Evolutionary conservation across 2,113 vertebrate genomes (phyloP), one percentile per base, ranked within the genome.

Genomic region (Collichthys lucidus): DNA sequence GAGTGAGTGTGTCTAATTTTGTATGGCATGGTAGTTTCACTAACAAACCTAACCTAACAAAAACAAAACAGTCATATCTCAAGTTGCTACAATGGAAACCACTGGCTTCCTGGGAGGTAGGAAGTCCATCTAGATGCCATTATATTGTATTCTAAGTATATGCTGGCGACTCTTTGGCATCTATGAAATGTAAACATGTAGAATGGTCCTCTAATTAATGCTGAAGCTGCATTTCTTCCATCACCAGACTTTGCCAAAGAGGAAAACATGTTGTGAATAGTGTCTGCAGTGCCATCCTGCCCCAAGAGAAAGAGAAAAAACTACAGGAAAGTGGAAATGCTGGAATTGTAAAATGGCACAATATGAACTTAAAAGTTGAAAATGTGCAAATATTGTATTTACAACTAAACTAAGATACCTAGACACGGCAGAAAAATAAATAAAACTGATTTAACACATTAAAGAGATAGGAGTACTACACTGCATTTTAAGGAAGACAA

Each of bases 141-240:
- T 68, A 29, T 78, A 35, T 47, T 77, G 59, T 4, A 74, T 67
- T 64, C 1, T 52, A 72, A 83, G 84, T 29, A 63, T 35, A 47
- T 50, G 0, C n/a, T 79, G 19, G 22, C 74, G 66, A 65, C 24
- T 20, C 20, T 15, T 52, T 80, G 64, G 55, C 65, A 72, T 46
- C 66, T 22, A 53, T 62, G 55, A 68, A 42, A 72, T 35, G 78
- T 91, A 84, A 86, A 89, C 77, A 88, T 1, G 12, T 80, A 52
- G 74, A 53, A 22, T 49, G 61, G 14, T 49, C 83, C 72, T 84
- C 50, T 79, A 87, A 90, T 91, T 59, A 74, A 24, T n/a, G 40
- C 20, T 53, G 29, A 62, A 66, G 59, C 11, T 64, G 44, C 42
- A 77, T 80, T 88, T 86, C 79, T 76, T 82, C 53, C 7, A 50